Evolutionary conservation across 2,113 vertebrate genomes (phyloP).

Genomic region (Panthera leo): DNA sequence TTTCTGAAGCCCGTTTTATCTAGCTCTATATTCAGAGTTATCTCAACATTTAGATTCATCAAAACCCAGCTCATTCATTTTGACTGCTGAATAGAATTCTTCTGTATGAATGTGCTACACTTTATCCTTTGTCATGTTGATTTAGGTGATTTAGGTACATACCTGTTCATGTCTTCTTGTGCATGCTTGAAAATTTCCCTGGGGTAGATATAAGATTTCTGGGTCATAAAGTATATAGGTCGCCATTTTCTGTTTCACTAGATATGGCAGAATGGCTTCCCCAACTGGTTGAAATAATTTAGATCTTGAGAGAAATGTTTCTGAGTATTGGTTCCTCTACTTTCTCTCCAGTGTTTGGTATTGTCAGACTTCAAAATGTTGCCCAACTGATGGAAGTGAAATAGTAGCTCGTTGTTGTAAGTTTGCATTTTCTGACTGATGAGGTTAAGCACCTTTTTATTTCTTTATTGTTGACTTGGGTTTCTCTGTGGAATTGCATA

Average conservation of each 20-base stretch:
- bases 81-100: slow-evolving; percentile 23
- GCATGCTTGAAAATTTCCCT: background rate
- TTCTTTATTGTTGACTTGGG: background rate
- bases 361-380: slow-evolving; percentile 1
- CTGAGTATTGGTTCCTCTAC: background rate
- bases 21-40: background rate
- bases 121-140: background rate
- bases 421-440: background rate
- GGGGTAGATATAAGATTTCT: background rate
- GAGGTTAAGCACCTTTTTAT: background rate
- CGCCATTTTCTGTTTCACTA: background rate
- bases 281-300: background rate
- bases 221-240: background rate
- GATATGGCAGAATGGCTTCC: background rate
- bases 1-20: background rate
- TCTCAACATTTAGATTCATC: slow-evolving; percentile 11
- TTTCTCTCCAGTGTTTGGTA: background rate
- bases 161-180: background rate
- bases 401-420: slow-evolving; percentile 2
- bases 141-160: background rate
- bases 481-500: background rate
- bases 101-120: background rate
- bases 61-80: slow-evolving; percentile 29
- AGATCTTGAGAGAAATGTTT: background rate
- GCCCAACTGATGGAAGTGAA: background rate